Evolutionary conservation across 2,888 invertebrate species (phyloP).

Genomic region (Catotricha subobsoleta): DNA sequence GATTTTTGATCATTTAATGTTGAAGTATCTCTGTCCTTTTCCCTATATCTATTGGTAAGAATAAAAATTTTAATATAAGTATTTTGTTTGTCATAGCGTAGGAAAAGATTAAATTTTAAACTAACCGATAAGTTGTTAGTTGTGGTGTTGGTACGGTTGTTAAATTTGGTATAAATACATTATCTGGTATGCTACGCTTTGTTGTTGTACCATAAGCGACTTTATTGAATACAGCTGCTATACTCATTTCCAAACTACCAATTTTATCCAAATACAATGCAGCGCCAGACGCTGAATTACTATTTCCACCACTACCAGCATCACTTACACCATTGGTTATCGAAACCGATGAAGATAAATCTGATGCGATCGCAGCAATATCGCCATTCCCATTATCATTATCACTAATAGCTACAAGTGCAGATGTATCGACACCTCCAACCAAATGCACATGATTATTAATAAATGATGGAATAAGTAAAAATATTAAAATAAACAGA

Average conservation of each 20-base stretch:
- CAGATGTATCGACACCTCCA: too few species aligned
- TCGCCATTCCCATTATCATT: not conserved
- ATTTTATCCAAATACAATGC: constrained; percentile 37
- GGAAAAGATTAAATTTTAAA: not conserved
- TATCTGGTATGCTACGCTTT: constrained; percentile 46
- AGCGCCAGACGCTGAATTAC: constrained; percentile 12
- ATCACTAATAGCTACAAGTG: too few species aligned
- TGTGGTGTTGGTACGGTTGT: constrained; percentile 45
- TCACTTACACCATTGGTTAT: constrained; percentile 8
- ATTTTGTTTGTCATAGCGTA: not conserved
- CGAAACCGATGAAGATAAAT: not conserved
- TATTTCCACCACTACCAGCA: constrained; percentile 8
- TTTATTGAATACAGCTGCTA: constrained; percentile 49
- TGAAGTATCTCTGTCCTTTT: constrained; percentile 16
- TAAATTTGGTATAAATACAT: constrained; percentile 37
- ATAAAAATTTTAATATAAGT: too few species aligned
- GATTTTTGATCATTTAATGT: constrained; percentile 12
- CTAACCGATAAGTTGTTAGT: constrained; percentile 36
- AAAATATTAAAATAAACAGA: too few species aligned
- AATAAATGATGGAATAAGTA: too few species aligned
- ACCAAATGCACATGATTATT: too few species aligned
- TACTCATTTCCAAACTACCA: constrained; percentile 42
- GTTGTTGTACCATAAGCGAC: constrained; percentile 49
- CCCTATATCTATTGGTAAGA: constrained; percentile 11
- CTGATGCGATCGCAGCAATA: not conserved